These are phyloP conservation scores for Heliconius erato DNA, from an alignment of 2,888 invertebrate genomes.

Conservation along the genomic window DNA sequence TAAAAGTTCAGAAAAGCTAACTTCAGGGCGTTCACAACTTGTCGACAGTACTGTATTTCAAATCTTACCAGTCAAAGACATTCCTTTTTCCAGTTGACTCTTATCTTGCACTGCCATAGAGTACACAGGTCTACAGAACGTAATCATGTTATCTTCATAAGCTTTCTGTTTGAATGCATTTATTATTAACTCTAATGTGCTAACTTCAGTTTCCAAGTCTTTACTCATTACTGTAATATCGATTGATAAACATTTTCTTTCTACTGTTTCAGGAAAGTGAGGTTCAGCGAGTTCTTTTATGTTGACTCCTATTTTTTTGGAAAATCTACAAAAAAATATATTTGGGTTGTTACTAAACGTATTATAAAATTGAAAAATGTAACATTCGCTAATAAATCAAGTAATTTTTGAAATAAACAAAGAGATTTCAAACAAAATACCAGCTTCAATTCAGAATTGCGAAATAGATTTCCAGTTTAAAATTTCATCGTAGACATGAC, in stretches of 20 bases:
- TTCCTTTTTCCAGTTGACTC: slow-evolving; percentile 87
- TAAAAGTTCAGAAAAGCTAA: no score
- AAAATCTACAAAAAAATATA: slow-evolving; percentile 65
- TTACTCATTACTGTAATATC: slow-evolving; percentile 63
- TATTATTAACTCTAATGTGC: slow-evolving; percentile 89
- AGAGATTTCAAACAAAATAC: no score
- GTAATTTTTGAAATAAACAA: no score
- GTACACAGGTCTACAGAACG: slow-evolving; percentile 90
- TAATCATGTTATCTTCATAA: slow-evolving; percentile 90
- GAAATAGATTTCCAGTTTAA: no score
- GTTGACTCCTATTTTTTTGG: slow-evolving; percentile 76
- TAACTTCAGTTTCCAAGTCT: slow-evolving; percentile 86
- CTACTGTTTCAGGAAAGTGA: slow-evolving; percentile 70
- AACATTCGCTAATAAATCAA: not conserved
- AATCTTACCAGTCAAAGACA: slow-evolving; percentile 86
- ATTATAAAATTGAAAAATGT: not conserved
- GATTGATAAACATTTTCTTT: slow-evolving; percentile 61
- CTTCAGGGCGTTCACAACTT: no score
- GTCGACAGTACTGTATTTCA: not conserved
- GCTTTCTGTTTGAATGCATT: slow-evolving; percentile 90
- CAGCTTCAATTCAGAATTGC: no score
- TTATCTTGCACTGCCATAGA: slow-evolving; percentile 89
- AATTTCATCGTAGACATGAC: not conserved
- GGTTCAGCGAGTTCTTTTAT: slow-evolving; percentile 75
- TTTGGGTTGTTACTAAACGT: not conserved